Evolutionary conservation across 2,113 vertebrate genomes (phyloP), one percentile per base, ranked within the genome.

Genomic region (Porphyrio hochstetteri): DNA sequence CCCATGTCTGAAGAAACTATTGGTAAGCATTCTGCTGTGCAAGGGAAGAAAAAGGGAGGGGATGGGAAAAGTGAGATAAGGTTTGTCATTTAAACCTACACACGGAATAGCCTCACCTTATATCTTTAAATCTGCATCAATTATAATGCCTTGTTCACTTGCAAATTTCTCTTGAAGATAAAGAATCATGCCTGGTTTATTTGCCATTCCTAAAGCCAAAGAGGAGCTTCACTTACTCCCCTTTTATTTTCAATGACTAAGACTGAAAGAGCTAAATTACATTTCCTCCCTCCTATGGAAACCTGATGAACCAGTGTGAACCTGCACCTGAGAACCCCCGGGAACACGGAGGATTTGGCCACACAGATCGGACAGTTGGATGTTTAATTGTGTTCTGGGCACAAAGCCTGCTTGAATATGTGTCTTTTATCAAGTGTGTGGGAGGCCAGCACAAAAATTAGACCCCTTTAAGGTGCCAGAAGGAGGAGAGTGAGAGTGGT

Each of bases 221-320:
- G 85, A 93, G 92, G 96, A 90, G 96, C 87, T 90, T 92, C 75
- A 29, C 92, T 96, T 92, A 94, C 70, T 88, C 87, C 44, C 86
- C 79, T 95, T 96, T 93, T 83, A 87, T 90, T 97, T 94, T 90
- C 92, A 95, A 42, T 94, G 78, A 90, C 92, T 96, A 96, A 94
- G 85, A 75, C 85, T 81, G 79, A 93, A 97, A 96, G 90, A 92
- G 85, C 93, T 94, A 95, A 97, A 96, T 96, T 87, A 90, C 92
- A 90, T 96, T 96, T 94, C 93, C 93, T 92, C 50, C 90, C 86
- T 42, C 0, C 87, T 82, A 68, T 76, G 95, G 92, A 95, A 96
- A 94, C 90, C 86, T 95, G 95, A 86, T 94, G 95, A 96, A 96
- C 95, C 93, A 93, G 86, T 90, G 92, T 95, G 95, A 96, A 96